These are phyloP conservation scores for Mastacembelus armatus DNA, from an alignment of 2,797 vertebrate genomes.

Conservation along the genomic window DNA sequence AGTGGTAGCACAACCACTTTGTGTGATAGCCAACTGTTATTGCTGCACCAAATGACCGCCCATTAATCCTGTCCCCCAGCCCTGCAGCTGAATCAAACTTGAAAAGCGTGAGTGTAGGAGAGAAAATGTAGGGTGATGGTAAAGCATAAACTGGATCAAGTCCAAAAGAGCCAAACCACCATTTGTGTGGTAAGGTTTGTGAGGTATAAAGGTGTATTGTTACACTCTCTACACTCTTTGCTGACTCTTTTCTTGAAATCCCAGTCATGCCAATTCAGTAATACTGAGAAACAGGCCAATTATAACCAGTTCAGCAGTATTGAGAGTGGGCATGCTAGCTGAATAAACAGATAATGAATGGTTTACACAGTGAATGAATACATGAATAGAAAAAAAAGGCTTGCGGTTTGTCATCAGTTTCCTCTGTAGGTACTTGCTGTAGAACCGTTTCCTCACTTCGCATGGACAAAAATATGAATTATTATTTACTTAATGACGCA, in stretches of 20 bases:
- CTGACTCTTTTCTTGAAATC: slow-evolving; percentile 21
- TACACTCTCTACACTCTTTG: not conserved
- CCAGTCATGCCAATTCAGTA: slow-evolving; percentile 27
- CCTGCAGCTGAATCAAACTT: slow-evolving; percentile 50
- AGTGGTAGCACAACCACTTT: slow-evolving; percentile 47
- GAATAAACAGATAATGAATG: slow-evolving; percentile 56
- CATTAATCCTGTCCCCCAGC: slow-evolving; percentile 61
- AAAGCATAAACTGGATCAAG: slow-evolving; percentile 25
- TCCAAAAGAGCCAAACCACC: not conserved
- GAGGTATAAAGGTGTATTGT: slow-evolving; percentile 7
- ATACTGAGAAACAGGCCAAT: slow-evolving; percentile 33
- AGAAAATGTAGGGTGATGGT: slow-evolving; percentile 39
- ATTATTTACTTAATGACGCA: slow-evolving; percentile 11
- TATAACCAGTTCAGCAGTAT: slow-evolving; percentile 41
- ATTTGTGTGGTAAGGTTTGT: not conserved
- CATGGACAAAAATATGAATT: slow-evolving; percentile 25
- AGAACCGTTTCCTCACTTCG: not conserved
- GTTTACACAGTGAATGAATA: slow-evolving; percentile 52
- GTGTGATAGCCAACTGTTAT: slow-evolving; percentile 66
- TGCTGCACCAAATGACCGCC: slow-evolving; percentile 53
- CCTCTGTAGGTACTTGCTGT: not conserved
- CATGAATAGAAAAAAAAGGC: slow-evolving; percentile 58
- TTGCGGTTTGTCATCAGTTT: slow-evolving; percentile 2
- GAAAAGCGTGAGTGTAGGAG: slow-evolving; percentile 35
- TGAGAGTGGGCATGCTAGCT: slow-evolving; percentile 23